Percentiles rank a stretch among this genome's conserved stretches.
These are phyloP conservation scores for Volucella bombylans DNA, from an alignment of 2,888 invertebrate species.

Conservation along the genomic window DNA sequence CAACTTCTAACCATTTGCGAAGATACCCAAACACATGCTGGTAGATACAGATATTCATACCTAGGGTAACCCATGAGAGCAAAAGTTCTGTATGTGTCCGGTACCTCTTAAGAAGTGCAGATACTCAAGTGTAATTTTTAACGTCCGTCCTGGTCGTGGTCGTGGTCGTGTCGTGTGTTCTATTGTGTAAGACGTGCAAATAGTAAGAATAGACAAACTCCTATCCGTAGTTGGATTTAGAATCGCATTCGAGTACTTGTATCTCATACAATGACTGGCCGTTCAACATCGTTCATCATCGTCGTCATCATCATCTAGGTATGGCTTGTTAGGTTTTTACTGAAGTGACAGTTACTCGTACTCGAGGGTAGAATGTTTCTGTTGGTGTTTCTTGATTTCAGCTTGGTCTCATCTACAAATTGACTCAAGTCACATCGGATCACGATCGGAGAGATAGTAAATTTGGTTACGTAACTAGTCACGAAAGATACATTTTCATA, in stretches of 20 bases:
- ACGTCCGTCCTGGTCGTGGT: constrained; percentile 22
- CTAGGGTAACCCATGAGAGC: constrained; percentile 54
- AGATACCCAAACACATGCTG: background rate
- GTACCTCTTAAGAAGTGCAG: background rate
- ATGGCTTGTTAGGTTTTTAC: constrained; percentile 67
- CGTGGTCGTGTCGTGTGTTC: constrained; percentile 29
- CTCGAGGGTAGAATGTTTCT: constrained; percentile 49
- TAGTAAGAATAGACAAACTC: background rate
- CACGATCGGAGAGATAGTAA: constrained; percentile 17
- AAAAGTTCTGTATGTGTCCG: constrained; percentile 57
- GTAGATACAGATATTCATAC: constrained; percentile 1
- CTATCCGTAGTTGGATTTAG: too few relatives aligned
- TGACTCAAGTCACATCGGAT: constrained; percentile 54
- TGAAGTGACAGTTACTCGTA: constrained; percentile 60
- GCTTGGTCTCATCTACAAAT: constrained; percentile 69
- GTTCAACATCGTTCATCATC: constrained; percentile 54
- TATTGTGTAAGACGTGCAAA: constrained; percentile 39
- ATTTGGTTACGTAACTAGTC: constrained; percentile 58
- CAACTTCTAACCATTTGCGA: background rate
- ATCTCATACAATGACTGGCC: constrained; percentile 34
- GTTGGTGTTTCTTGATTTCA: constrained; percentile 45
- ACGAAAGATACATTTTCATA: constrained; percentile 31
- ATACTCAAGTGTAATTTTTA: constrained; percentile 19
- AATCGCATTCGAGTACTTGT: too few relatives aligned
- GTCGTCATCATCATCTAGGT: constrained; percentile 38